Evolutionary conservation across 2,113 vertebrate genomes (phyloP).

Genomic region (Aix galericulata): DNA sequence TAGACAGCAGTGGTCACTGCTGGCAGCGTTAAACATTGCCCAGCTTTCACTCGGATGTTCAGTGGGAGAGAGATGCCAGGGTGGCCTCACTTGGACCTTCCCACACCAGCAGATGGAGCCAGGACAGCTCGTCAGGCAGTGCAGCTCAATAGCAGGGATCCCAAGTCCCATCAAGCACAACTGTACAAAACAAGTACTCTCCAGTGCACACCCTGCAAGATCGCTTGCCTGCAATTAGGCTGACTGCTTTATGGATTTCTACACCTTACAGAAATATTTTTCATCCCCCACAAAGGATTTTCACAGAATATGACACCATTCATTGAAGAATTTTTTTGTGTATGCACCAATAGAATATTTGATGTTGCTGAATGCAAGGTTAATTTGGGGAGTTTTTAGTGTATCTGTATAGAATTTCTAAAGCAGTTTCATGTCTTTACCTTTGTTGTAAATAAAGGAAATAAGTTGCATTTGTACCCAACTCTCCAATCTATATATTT

Average conservation of each 20-base stretch:
- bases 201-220: neutral
- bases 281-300: neutral
- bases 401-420: neutral
- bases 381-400: neutral
- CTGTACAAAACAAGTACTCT: neutral
- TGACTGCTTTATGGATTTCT: neutral
- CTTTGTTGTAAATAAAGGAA: neutral
- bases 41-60: neutral
- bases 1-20: neutral
- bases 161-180: neutral
- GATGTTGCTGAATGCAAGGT: neutral
- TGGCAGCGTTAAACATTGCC: too few species aligned
- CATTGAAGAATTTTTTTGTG: constrained; percentile 22
- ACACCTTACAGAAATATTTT: neutral
- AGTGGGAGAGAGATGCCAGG: fast-evolving
- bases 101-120: neutral
- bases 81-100: neutral
- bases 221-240: neutral
- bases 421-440: neutral
- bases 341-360: neutral
- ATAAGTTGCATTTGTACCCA: neutral
- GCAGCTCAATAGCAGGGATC: fast-evolving
- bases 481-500: neutral
- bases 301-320: neutral
- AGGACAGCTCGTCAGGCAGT: neutral